These are phyloP conservation scores for Megalonaias nervosa DNA, from an alignment of 1,140 invertebrate species.

Conservation along the genomic window DNA sequence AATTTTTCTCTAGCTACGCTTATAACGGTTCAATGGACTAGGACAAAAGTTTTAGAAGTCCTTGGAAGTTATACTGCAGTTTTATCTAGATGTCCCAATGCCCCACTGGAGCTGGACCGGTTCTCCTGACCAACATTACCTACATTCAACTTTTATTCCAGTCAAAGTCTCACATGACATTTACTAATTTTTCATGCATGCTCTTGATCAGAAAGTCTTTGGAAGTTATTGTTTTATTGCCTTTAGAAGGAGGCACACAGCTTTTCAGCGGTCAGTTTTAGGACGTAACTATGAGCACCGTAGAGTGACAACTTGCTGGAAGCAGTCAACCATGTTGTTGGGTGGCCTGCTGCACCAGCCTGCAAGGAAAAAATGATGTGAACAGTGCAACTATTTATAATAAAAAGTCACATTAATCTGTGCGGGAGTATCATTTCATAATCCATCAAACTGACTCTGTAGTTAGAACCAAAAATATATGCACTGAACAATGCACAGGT, in stretches of 20 bases:
- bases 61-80: too few relatives aligned
- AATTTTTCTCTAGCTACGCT: too few relatives aligned
- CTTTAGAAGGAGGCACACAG: conserved; percentile 55
- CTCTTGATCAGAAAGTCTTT: too few relatives aligned
- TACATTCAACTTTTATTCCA: too few relatives aligned
- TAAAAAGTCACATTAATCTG: not conserved
- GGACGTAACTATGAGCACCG: conserved; percentile 50
- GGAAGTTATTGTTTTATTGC: not conserved
- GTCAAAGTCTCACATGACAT: too few relatives aligned
- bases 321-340: conserved; percentile 50
- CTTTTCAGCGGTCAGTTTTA: conserved; percentile 54
- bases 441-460: not conserved
- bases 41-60: too few relatives aligned
- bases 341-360: conserved; percentile 48
- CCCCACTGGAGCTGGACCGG: too few relatives aligned
- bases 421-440: not conserved
- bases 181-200: too few relatives aligned
- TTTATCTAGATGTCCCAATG: too few relatives aligned
- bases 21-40: too few relatives aligned
- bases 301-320: conserved; percentile 46
- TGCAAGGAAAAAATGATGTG: conserved; percentile 30
- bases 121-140: too few relatives aligned
- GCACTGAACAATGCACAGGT: not conserved
- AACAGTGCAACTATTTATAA: not conserved
- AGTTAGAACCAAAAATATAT: not conserved